phyloP scores from a whole-genome alignment of 2,888 invertebrate species.

The Labia minor region DNA sequence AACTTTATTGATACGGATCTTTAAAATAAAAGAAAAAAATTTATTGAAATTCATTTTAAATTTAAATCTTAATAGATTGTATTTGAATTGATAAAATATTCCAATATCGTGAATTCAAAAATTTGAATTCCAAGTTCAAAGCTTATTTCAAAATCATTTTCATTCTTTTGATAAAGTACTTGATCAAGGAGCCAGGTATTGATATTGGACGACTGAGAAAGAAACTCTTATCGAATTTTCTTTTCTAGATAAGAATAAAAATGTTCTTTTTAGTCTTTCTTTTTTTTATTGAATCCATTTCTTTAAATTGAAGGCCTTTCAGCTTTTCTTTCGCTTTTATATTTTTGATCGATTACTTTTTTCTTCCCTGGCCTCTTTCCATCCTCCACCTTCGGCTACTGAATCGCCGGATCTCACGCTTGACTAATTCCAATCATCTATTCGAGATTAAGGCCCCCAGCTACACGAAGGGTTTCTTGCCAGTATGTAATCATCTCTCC shows the following conservation, averaged over 20 bases:
- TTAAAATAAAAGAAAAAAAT: no score
- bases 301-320: neutral
- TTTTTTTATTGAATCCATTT: slow-evolving; percentile 2
- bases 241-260: slow-evolving; percentile 4
- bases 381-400: neutral
- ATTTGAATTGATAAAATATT: no score
- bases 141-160: no score
- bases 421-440: slow-evolving; percentile 8
- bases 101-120: no score
- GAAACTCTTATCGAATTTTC: neutral
- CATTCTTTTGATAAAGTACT: neutral
- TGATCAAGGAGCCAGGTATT: neutral
- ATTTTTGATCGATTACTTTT: slow-evolving; percentile 13
- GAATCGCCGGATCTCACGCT: slow-evolving; percentile 13
- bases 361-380: neutral
- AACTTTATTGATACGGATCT: no score
- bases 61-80: no score
- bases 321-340: neutral
- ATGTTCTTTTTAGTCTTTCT: neutral
- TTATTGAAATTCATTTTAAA: no score
- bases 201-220: neutral
- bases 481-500: neutral
- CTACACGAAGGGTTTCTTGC: neutral
- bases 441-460: neutral
- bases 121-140: no score